These are phyloP conservation scores for Platycheirus rosarum DNA, from an alignment of 2,888 invertebrate genomes.

Conservation along the genomic window DNA sequence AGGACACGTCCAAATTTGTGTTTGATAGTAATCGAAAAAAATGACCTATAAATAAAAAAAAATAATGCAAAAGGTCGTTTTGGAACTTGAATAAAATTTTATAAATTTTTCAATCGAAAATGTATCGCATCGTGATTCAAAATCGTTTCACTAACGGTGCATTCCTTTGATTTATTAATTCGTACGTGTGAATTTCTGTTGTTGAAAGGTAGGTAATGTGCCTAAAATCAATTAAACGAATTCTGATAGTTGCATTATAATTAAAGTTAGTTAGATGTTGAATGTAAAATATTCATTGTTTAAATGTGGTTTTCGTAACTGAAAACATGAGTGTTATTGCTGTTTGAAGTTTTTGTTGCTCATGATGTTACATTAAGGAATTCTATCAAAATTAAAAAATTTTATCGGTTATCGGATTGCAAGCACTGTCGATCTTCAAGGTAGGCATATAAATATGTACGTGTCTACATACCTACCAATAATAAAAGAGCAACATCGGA, in stretches of 20 bases:
- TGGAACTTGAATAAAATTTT: not conserved
- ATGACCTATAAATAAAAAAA: constrained; percentile 11
- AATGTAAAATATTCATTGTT: constrained; percentile 12
- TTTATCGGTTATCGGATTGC: not conserved
- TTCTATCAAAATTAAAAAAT: too few species aligned
- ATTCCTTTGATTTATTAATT: constrained; percentile 15
- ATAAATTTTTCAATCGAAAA: not conserved
- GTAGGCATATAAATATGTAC: not conserved
- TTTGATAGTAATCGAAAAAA: not conserved
- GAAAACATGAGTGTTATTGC: not conserved
- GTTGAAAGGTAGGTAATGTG: constrained; percentile 31
- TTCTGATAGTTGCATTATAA: constrained; percentile 24
- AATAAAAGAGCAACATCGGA: too few species aligned
- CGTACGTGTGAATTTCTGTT: constrained; percentile 31
- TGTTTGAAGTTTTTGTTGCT: too few species aligned
- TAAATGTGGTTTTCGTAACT: constrained; percentile 9
- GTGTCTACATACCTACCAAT: too few species aligned
- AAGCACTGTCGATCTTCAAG: not conserved
- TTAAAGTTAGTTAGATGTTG: not conserved
- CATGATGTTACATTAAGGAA: too few species aligned
- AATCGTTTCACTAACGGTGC: constrained; percentile 5
- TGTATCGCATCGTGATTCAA: constrained; percentile 1
- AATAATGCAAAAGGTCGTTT: not conserved
- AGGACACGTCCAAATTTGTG: constrained; percentile 20
- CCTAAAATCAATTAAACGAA: constrained; percentile 29